Evolutionary conservation across 1,140 invertebrate species (phyloP).

Genomic region (Drosophila lowei): DNA sequence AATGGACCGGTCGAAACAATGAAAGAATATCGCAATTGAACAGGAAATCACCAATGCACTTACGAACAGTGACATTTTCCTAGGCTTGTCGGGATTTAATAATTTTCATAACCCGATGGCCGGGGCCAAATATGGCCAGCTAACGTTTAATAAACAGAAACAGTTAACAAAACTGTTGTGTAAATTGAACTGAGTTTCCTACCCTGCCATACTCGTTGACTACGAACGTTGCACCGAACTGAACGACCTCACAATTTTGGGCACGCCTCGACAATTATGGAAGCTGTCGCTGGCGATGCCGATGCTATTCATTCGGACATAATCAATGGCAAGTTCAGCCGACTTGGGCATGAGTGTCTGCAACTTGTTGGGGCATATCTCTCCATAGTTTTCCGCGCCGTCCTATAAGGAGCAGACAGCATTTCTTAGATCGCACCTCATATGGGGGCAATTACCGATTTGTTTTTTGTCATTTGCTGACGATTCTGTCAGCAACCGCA

Average conservation of each 20-base stretch:
- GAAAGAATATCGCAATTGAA: neutral
- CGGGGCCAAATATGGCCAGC: constrained; percentile 33
- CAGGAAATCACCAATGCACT: constrained; percentile 26
- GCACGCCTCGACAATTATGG: constrained; percentile 44
- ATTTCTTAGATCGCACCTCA: constrained; percentile 33
- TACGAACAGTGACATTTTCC: constrained; percentile 18
- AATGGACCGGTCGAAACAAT: constrained; percentile 6
- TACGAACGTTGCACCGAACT: constrained; percentile 20
- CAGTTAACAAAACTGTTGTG: constrained; percentile 54
- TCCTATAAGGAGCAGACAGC: constrained; percentile 37
- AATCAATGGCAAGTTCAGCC: constrained; percentile 57
- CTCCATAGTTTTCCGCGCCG: constrained; percentile 33
- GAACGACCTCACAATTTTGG: constrained; percentile 53
- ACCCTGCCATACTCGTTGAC: constrained; percentile 28
- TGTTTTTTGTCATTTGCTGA: constrained; percentile 2
- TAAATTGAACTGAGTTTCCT: constrained; percentile 57
- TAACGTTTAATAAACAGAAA: constrained; percentile 36
- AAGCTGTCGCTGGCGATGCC: constrained; percentile 16
- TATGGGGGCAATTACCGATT: constrained; percentile 38
- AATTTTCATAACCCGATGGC: constrained; percentile 39
- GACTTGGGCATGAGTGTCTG: constrained; percentile 24
- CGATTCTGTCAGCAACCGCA: constrained; percentile 26
- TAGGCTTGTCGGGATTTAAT: constrained; percentile 39
- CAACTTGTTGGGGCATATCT: constrained; percentile 36
- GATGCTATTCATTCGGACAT: constrained; percentile 41